Percentiles rank a stretch among this genome's conserved stretches.
phyloP scores from a whole-genome alignment of 2,113 vertebrate species.

The Hipposideros armiger region DNA sequence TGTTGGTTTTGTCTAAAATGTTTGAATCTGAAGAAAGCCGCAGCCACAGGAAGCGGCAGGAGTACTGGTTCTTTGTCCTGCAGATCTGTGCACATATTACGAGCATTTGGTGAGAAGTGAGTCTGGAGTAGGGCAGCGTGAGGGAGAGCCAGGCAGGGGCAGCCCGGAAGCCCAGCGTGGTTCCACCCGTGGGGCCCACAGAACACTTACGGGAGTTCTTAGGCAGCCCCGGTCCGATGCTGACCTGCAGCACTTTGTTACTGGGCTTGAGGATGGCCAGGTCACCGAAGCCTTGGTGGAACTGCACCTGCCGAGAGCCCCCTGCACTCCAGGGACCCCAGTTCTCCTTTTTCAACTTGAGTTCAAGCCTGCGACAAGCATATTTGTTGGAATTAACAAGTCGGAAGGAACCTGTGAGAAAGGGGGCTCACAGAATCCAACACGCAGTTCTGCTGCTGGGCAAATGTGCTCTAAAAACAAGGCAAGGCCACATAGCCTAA shows the following conservation, averaged over 20 bases:
- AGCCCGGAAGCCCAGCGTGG: background rate
- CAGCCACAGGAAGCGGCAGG: background rate
- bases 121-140: background rate
- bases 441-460: background rate
- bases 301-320: slow-evolving; percentile 95
- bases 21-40: background rate
- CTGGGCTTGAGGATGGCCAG: slow-evolving; percentile 93
- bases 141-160: background rate
- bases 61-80: rapidly evolving
- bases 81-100: rapidly evolving
- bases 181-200: rapidly evolving
- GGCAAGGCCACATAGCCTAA: rapidly evolving
- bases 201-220: slow-evolving; percentile 96
- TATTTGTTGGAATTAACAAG: background rate
- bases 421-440: rapidly evolving
- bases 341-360: slow-evolving; percentile 98
- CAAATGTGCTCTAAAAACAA: background rate
- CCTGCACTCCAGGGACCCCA: slow-evolving; percentile 97
- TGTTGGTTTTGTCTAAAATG: background rate
- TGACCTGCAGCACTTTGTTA: slow-evolving; percentile 97
- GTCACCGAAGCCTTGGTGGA: slow-evolving; percentile 94
- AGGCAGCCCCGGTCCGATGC: slow-evolving; percentile 95
- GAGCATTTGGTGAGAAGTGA: background rate
- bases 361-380: slow-evolving; percentile 91
- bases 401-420: background rate